Percentiles rank a stretch among this genome's conserved stretches.
Conservation (phyloP, 2,797 vertebrate genomes). For the Poeciliopsis turneri region DNA sequence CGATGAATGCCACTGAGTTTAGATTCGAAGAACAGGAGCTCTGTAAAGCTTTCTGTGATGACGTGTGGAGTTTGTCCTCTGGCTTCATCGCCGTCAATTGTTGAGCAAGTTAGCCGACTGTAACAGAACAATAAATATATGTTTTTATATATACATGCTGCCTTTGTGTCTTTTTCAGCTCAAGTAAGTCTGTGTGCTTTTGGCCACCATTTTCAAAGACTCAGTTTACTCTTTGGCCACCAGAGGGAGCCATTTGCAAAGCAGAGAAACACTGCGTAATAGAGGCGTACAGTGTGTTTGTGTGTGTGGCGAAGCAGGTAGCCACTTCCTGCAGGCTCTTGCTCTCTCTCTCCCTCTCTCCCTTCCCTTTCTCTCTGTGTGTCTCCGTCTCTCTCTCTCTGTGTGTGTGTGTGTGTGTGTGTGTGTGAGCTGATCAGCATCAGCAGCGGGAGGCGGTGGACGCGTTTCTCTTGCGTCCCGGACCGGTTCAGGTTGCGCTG, state of each 20-base stretch:
- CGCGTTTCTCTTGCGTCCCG: conserved; percentile 47
- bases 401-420: too few relatives aligned
- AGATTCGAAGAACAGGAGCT: conserved; percentile 63
- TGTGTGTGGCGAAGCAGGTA: neutral
- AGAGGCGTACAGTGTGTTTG: neutral
- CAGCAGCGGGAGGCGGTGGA: conserved; percentile 39
- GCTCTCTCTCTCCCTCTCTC: too few relatives aligned
- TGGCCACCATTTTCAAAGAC: neutral
- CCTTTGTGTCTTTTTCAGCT: conserved; percentile 35
- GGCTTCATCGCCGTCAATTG: conserved; percentile 69
- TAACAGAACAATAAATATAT: conserved; percentile 85
- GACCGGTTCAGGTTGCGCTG: conserved; percentile 77
- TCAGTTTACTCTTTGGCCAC: conserved; percentile 30
- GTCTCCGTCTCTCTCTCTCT: neutral
- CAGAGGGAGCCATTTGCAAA: conserved; percentile 59
- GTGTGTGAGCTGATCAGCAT: conserved; percentile 8
- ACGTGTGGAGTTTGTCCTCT: conserved; percentile 71
- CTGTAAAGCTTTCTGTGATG: conserved; percentile 57
- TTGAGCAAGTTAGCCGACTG: conserved; percentile 77
- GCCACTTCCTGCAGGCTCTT: conserved; percentile 14
- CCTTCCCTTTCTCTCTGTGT: too few relatives aligned
- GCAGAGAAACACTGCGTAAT: conserved; percentile 34
- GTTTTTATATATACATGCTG: conserved; percentile 77
- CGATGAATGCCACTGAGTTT: conserved; percentile 74
- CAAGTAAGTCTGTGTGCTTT: neutral